phyloP scores from a whole-genome alignment of 64 coral and sea anemone species.

The Stichodactyla mertensii region DNA sequence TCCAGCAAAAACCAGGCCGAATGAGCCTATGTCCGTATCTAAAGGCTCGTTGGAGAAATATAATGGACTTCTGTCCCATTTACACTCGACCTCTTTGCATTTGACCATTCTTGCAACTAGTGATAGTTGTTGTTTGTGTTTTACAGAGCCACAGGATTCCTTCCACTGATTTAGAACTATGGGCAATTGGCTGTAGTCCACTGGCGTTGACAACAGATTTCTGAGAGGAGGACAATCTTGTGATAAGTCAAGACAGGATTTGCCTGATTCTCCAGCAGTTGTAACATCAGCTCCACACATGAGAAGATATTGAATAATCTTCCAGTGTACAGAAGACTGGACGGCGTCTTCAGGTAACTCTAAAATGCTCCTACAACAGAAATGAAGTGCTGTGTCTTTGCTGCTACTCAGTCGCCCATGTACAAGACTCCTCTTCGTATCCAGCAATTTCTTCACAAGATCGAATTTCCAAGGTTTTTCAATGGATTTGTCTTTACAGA shows the following conservation, averaged over 20 bases:
- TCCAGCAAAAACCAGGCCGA: slow-evolving; percentile 27
- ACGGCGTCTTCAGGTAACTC: neutral
- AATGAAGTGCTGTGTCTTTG: neutral
- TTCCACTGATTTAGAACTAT: neutral
- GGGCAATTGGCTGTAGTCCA: neutral
- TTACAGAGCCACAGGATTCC: neutral
- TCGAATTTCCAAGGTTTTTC: neutral
- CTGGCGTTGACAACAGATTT: neutral
- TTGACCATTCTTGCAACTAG: slow-evolving; percentile 14
- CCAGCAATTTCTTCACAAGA: neutral
- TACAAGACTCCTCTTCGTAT: neutral
- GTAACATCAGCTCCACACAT: neutral
- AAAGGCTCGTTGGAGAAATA: neutral
- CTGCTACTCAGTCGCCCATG: too few relatives aligned
- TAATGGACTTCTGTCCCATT: too few relatives aligned
- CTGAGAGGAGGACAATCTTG: neutral
- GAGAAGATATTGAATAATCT: neutral
- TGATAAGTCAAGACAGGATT: neutral
- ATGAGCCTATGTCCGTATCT: neutral
- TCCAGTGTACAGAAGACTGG: neutral
- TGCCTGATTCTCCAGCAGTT: neutral
- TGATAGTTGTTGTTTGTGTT: neutral
- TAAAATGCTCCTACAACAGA: neutral
- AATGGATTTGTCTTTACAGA: neutral
- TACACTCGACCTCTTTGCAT: neutral